A percentile compares a stretch with the other conserved stretches of the same genome.
Conservation (phyloP, 2,113 vertebrate species). For the Isurus oxyrinchus region DNA sequence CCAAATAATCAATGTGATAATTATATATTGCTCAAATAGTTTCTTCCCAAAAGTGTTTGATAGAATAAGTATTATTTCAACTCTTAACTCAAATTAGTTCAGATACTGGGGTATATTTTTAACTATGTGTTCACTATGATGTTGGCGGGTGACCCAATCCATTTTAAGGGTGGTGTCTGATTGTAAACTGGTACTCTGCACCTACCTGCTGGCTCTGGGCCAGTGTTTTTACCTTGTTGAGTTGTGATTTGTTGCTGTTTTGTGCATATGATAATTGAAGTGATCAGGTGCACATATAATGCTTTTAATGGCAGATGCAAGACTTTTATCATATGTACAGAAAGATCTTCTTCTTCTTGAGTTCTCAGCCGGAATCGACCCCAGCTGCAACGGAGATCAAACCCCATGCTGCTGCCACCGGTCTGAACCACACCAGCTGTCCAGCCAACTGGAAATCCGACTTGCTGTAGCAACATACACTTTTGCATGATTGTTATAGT, state of each 20-base stretch:
- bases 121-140: background rate
- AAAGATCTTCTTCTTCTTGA: background rate
- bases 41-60: background rate
- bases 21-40: background rate
- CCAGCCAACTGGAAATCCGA: too few species aligned
- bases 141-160: background rate
- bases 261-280: background rate
- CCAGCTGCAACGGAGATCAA: too few species aligned
- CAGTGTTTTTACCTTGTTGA: background rate
- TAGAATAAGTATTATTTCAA: background rate
- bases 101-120: background rate
- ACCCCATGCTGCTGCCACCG: too few species aligned
- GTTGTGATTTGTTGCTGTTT: background rate
- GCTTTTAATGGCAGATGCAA: background rate
- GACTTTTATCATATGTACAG: background rate
- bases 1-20: background rate
- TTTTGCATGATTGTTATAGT: too few species aligned
- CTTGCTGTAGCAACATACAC: too few species aligned
- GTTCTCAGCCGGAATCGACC: too few species aligned
- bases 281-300: background rate
- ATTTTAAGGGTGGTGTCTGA: background rate
- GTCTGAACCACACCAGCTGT: too few species aligned
- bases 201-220: background rate
- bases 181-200: background rate
- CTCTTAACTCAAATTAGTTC: background rate